Base-by-base conservation (phyloP, 2,888 invertebrate species). In the Mythimna vitellina region DNA sequence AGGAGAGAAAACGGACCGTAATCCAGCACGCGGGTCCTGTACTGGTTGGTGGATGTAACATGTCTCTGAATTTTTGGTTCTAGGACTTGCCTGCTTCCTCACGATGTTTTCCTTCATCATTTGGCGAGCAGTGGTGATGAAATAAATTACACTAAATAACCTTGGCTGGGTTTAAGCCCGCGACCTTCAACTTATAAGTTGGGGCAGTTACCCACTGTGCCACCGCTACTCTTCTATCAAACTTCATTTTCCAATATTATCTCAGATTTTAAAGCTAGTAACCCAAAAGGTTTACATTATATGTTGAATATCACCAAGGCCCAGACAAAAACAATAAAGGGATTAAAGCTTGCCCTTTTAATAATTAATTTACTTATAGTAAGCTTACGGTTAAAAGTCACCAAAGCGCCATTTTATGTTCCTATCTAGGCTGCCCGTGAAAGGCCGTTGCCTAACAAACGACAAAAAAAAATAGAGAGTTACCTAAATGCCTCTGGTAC, bases 301-400 rank as follows among this genome's bases (percentile, higher is more conserved):
- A 56, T n/a, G 57, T 53, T 70, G 54, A 75, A 76, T 79, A 68
- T 76, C 56, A 71, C 64, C 49, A 56, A 80, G n/a, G 65, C 38
- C 12, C 29, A 29, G 49, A 64, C 66, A 64, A 80, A 75, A 81
- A 62, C 65, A 46, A 62, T 71, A 65, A 69, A 78, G 62, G 46
- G 78, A 79, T 79, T 76, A 76, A 76, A 64, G 64, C 54, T 54
- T 71, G 73, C 79, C 79, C 67, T 79, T 71, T 81, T 54, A 81
- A 79, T 79, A 79, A 81, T 81, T 71, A 72, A 80, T 76, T 80
- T 80, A 63, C 62, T 65, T 62, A 65, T 65, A 80, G 80, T 71
- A 60, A 65, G 71, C 29, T 79, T 56, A 72, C 29, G 46, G 58
- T 38, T 58, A 51, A 73, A 63, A 65, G 38, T 72, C 68, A 54